Base-by-base conservation (phyloP, 1,140 invertebrate genomes). In the Cydia pomonella region DNA sequence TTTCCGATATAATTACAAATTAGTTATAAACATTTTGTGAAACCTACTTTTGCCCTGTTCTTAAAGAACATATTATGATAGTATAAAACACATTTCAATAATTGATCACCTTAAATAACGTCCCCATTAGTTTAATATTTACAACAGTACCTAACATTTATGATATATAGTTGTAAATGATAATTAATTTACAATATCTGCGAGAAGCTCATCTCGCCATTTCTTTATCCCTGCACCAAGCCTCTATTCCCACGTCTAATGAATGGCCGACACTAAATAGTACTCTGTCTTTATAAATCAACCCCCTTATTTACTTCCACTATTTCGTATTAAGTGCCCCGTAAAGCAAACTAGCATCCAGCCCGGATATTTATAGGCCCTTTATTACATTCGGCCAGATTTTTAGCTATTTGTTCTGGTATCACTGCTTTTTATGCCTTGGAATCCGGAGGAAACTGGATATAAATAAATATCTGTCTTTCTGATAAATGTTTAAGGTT, bases 251-350 rank as follows among this genome's bases (percentile, higher is more conserved):
- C 29, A 69, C 64, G 64, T 38, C 63, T 66, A 66, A 66, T 66
- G 63, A 66, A 66, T 66, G 63, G 12, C 62, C 16, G 63, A 66
- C 63, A 66, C 63, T 66, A 66, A 66, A 66, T 66, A 66, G 63
- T 21, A 38, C 63, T 66, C 63, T 18, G 63, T 66, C 63, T 66
- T 66, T 66, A 66, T 66, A 66, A 66, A 66, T 66, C 63, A 66
- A 66, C 63, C 63, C 59, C 27, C 13, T 66, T 66, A 66, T 66
- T 66, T 66, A 66, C 63, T 33, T 66, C 63, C 63, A 66, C 63
- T 66, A 66, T 66, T 66, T 66, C 63, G 27, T 29, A 69, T 69
- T 69, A 41, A 69, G 64, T 38, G 64, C 33, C 29, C 27, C 64
- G 64, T 41, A 41, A 41, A 69, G 64, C 64, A 69, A 69, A 69